A percentile compares a stretch with the other conserved stretches of the same genome.
These are phyloP conservation scores for Cygnus olor DNA, from an alignment of 2,797 vertebrate species.

Conservation along the genomic window DNA sequence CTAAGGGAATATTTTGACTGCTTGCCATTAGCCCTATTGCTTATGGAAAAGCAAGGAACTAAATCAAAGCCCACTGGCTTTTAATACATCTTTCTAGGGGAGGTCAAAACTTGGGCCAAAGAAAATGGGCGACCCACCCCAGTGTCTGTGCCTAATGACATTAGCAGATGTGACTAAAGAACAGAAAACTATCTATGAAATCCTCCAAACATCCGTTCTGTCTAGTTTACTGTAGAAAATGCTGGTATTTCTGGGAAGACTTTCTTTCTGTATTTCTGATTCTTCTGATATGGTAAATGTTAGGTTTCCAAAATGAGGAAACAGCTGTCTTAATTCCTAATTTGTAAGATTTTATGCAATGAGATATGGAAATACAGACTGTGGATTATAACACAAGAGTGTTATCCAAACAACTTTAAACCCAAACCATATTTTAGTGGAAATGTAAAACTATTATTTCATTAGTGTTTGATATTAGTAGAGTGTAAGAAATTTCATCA, in stretches of 20 bases:
- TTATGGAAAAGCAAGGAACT: conserved; percentile 47
- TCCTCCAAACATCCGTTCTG: neutral
- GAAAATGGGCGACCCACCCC: conserved; percentile 49
- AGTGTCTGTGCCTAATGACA: conserved; percentile 25
- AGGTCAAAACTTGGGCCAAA: conserved; percentile 52
- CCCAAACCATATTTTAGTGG: neutral
- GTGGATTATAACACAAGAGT: too few species aligned
- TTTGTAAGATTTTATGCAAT: neutral
- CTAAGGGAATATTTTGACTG: conserved; percentile 53
- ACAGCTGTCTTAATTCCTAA: neutral
- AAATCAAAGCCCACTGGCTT: conserved; percentile 22
- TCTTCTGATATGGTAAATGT: neutral
- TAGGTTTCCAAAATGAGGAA: neutral
- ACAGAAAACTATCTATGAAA: neutral
- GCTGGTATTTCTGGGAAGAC: neutral
- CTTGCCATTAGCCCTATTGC: conserved; percentile 42
- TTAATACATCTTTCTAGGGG: conserved; percentile 21
- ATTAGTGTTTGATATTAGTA: neutral
- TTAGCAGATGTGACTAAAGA: conserved; percentile 35
- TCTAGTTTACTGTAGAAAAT: neutral
- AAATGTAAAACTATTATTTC: neutral
- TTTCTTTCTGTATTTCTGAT: neutral
- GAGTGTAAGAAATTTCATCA: neutral
- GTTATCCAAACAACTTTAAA: neutral
- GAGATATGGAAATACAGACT: neutral